Evolutionary conservation across 2,113 vertebrate genomes (phyloP).

Genomic region (Microcebus ravelobensis): DNA sequence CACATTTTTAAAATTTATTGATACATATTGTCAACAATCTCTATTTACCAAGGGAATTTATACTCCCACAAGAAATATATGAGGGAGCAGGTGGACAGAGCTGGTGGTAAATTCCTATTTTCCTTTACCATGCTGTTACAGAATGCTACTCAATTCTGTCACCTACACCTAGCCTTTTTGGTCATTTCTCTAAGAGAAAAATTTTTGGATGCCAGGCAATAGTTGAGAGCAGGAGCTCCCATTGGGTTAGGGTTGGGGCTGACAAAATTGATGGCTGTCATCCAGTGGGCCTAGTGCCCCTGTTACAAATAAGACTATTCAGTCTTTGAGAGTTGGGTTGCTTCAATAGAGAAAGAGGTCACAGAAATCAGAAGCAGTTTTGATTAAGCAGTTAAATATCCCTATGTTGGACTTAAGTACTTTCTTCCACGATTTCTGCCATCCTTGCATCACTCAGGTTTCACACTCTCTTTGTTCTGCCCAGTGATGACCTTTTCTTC

Average conservation of each 20-base stretch:
- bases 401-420: neutral
- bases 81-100: neutral
- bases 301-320: neutral
- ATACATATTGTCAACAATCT: conserved; percentile 44
- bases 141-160: conserved; percentile 29
- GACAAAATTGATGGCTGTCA: neutral
- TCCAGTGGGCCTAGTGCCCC: neutral
- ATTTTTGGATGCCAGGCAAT: neutral
- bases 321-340: neutral
- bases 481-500: neutral
- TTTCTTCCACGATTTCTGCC: neutral
- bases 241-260: neutral
- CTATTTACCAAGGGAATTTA: conserved; percentile 16
- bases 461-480: conserved; percentile 11
- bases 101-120: conserved; percentile 35
- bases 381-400: conserved; percentile 9
- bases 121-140: neutral
- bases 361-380: conserved; percentile 35
- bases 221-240: neutral
- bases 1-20: neutral
- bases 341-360: conserved; percentile 20
- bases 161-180: neutral
- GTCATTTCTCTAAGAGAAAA: conserved; percentile 24
- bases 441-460: neutral
- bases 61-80: conserved; percentile 29